Evolutionary conservation across 2,797 vertebrate genomes (phyloP).

Genomic region (Malacoctenus gilli): DNA sequence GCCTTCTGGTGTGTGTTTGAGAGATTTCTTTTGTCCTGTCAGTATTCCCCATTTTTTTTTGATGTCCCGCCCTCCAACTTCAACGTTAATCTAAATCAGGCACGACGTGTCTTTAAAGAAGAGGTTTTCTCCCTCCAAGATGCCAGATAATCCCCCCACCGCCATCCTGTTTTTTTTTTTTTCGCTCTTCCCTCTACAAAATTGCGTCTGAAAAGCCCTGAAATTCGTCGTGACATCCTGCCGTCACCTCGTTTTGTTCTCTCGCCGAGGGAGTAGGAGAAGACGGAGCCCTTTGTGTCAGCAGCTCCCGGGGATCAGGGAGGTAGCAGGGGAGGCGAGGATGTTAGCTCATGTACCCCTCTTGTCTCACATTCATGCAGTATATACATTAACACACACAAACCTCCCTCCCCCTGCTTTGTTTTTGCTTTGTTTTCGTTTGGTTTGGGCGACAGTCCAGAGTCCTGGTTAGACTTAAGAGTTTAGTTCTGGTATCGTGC

Average conservation of each 20-base stretch:
- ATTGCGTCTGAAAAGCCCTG: slow-evolving; percentile 61
- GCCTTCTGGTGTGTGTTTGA: slow-evolving; percentile 26
- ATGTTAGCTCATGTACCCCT: slow-evolving; percentile 48
- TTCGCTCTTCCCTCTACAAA: slow-evolving; percentile 26
- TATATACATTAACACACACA: slow-evolving; percentile 61
- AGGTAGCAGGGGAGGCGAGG: slow-evolving; percentile 45
- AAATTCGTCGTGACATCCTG: slow-evolving; percentile 65
- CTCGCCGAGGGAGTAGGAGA: slow-evolving; percentile 21
- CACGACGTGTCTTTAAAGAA: slow-evolving; percentile 22
- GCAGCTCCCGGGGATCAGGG: slow-evolving; percentile 41
- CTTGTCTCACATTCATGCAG: slow-evolving; percentile 59
- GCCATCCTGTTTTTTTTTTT: too few species aligned
- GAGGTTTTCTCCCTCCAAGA: slow-evolving; percentile 6
- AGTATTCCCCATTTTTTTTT: slow-evolving; percentile 37
- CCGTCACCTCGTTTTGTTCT: slow-evolving; percentile 57
- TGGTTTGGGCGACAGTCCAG: slow-evolving; percentile 65
- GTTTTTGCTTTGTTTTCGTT: background rate
- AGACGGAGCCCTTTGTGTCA: slow-evolving; percentile 49
- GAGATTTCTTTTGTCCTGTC: slow-evolving; percentile 32
- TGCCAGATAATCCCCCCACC: slow-evolving; percentile 42
- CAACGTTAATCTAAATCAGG: slow-evolving; percentile 42
- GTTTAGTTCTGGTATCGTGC: slow-evolving; percentile 71
- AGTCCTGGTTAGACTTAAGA: slow-evolving; percentile 71
- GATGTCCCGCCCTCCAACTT: slow-evolving; percentile 39
- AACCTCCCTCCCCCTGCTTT: slow-evolving; percentile 10